Evolutionary conservation across 1,140 invertebrate genomes (phyloP).

Genomic region (Lineus longissimus): DNA sequence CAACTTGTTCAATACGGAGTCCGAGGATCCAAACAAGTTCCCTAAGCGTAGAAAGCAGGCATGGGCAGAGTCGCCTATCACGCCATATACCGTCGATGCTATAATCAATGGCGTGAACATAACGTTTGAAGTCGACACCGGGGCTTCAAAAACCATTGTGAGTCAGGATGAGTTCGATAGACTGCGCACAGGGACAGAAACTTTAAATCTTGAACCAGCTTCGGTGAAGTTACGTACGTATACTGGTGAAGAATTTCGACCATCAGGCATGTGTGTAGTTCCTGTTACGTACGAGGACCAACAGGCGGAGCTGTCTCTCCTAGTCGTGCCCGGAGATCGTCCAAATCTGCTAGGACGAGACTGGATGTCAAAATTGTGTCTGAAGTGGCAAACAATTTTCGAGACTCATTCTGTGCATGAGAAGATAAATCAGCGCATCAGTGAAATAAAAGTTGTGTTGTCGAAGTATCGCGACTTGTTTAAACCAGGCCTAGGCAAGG

Average conservation of each 20-base stretch:
- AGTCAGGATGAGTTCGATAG: slow-evolving; percentile 11
- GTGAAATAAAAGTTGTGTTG: background rate
- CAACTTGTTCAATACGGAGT: too few species aligned
- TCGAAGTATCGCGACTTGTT: slow-evolving; percentile 9
- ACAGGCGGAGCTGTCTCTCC: background rate
- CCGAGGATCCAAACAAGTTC: too few species aligned
- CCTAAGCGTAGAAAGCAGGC: too few species aligned
- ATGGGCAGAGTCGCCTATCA: too few species aligned
- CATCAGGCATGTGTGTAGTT: slow-evolving; percentile 13
- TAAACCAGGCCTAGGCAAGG: slow-evolving; percentile 8
- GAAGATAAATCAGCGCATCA: background rate
- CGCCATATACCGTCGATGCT: too few species aligned
- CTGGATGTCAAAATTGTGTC: slow-evolving; percentile 13
- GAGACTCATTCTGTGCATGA: slow-evolving; percentile 11
- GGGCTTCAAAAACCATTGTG: slow-evolving; percentile 14
- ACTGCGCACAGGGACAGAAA: background rate
- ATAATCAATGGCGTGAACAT: background rate
- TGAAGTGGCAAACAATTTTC: slow-evolving; percentile 17
- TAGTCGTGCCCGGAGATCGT: slow-evolving; percentile 12
- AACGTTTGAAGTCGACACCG: slow-evolving; percentile 19
- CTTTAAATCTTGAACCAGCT: background rate
- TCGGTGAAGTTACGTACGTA: slow-evolving; percentile 18
- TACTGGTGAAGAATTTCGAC: slow-evolving; percentile 17
- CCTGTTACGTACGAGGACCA: slow-evolving; percentile 11
- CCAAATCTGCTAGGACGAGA: slow-evolving; percentile 18